phyloP scores from a whole-genome alignment of 2,113 vertebrate genomes.

The Cryptomyrus ogoouensis region DNA sequence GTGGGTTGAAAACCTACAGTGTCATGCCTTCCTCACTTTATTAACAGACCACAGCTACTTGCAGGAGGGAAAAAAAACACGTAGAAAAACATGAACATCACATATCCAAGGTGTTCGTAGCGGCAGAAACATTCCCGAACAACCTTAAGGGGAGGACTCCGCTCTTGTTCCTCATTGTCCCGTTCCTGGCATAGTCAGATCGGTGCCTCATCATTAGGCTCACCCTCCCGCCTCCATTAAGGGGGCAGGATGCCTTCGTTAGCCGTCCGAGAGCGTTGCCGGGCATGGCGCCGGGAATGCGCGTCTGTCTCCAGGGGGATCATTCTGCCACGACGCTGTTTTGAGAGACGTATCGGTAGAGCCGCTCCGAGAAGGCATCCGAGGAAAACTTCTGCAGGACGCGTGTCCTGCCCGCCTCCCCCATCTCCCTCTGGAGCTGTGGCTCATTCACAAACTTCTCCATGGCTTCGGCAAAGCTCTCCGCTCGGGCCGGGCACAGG shows the following conservation, averaged over 20 bases:
- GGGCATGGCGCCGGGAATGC: constrained; percentile 45
- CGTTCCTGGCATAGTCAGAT: neutral
- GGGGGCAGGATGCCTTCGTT: constrained; percentile 52
- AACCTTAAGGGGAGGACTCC: neutral
- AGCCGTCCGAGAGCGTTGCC: constrained; percentile 49
- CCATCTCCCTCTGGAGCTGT: constrained; percentile 74
- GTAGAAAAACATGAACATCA: neutral
- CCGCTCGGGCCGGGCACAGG: constrained; percentile 74
- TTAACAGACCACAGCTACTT: neutral
- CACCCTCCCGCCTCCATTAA: constrained; percentile 45
- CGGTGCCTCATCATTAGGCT: constrained; percentile 33
- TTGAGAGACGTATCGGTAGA: constrained; percentile 74
- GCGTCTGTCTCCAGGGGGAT: constrained; percentile 19
- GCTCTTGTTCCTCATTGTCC: neutral
- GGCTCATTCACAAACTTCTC: constrained; percentile 73
- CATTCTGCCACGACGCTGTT: constrained; percentile 43
- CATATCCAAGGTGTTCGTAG: neutral
- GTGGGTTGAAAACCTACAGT: neutral
- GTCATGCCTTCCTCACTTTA: neutral
- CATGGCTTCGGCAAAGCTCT: constrained; percentile 78
- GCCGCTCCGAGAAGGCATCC: constrained; percentile 78
- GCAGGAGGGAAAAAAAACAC: neutral
- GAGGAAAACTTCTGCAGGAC: constrained; percentile 81
- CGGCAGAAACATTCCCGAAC: neutral
- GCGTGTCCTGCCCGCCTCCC: constrained; percentile 76